Conservation (phyloP, 2,797 vertebrate species). For the Dermochelys coriacea region DNA sequence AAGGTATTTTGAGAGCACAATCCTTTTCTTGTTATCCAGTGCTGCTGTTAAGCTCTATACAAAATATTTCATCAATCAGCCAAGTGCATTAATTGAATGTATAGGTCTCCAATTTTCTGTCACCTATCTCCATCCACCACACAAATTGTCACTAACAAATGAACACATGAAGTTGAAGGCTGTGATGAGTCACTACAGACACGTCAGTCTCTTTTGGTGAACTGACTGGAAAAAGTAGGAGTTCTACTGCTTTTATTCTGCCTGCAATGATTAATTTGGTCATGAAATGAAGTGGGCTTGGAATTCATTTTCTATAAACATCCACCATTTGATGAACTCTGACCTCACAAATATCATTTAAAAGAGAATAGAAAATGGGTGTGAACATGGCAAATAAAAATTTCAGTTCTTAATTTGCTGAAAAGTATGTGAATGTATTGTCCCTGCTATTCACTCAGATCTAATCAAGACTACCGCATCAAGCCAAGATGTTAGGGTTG, state of each 20-base stretch:
- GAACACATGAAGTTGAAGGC: neutral
- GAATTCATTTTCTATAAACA: neutral
- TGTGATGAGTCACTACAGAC: neutral
- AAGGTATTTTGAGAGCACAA: neutral
- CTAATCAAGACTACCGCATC: neutral
- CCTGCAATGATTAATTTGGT: neutral
- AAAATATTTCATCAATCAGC: neutral
- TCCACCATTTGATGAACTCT: neutral
- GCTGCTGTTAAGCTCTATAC: neutral
- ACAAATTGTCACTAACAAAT: neutral
- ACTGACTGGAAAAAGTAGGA: neutral
- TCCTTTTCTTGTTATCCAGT: neutral
- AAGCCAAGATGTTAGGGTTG: neutral
- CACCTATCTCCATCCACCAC: neutral
- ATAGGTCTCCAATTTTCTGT: neutral
- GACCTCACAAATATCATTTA: neutral
- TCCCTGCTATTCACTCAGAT: neutral
- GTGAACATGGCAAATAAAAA: neutral
- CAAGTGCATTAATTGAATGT: neutral
- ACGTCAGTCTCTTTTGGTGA: neutral
- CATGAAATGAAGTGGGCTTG: neutral
- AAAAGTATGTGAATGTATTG: neutral
- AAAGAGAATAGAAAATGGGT: neutral
- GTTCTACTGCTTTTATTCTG: neutral
- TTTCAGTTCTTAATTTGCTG: neutral